These are phyloP conservation scores for Drosophila pectinifera DNA, from an alignment of 1,140 invertebrate genomes.

Conservation along the genomic window DNA sequence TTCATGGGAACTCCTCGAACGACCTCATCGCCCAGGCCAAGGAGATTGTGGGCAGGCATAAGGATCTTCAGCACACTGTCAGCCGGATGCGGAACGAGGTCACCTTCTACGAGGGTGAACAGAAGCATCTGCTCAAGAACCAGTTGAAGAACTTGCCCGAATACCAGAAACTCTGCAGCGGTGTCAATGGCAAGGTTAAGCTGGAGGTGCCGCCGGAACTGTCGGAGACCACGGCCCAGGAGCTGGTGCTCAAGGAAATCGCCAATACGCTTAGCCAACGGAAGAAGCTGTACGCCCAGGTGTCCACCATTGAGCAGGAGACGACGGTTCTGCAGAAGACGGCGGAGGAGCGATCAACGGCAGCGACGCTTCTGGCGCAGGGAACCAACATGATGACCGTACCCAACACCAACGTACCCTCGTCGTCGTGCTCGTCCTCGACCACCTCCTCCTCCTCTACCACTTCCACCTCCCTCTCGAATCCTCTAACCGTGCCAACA, in stretches of 20 bases:
- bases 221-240: slow-evolving; percentile 89
- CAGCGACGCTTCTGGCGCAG: slow-evolving; percentile 84
- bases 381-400: slow-evolving; percentile 81
- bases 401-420: slow-evolving; percentile 65
- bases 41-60: slow-evolving; percentile 95
- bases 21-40: slow-evolving; percentile 95
- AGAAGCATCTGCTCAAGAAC: slow-evolving; percentile 88
- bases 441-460: slow-evolving; percentile 38
- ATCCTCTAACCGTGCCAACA: slow-evolving; percentile 39
- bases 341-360: slow-evolving; percentile 88
- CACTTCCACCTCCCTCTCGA: slow-evolving; percentile 19
- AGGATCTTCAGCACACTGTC: slow-evolving; percentile 94
- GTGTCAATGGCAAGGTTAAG: slow-evolving; percentile 71
- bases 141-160: slow-evolving; percentile 85
- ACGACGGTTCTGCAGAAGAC: slow-evolving; percentile 90
- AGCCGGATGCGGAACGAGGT: slow-evolving; percentile 93
- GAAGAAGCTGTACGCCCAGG: slow-evolving; percentile 92
- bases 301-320: slow-evolving; percentile 91
- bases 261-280: slow-evolving; percentile 91
- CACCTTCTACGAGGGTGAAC: slow-evolving; percentile 88
- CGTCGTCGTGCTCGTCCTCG: slow-evolving; percentile 7
- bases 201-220: slow-evolving; percentile 76
- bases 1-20: slow-evolving; percentile 92
- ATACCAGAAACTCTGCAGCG: slow-evolving; percentile 85
- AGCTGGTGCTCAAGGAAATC: slow-evolving; percentile 94